Percentiles rank a stretch among this genome's conserved stretches.
These are phyloP conservation scores for Paradisaea rubra DNA, from an alignment of 2,113 vertebrate species.

Conservation along the genomic window DNA sequence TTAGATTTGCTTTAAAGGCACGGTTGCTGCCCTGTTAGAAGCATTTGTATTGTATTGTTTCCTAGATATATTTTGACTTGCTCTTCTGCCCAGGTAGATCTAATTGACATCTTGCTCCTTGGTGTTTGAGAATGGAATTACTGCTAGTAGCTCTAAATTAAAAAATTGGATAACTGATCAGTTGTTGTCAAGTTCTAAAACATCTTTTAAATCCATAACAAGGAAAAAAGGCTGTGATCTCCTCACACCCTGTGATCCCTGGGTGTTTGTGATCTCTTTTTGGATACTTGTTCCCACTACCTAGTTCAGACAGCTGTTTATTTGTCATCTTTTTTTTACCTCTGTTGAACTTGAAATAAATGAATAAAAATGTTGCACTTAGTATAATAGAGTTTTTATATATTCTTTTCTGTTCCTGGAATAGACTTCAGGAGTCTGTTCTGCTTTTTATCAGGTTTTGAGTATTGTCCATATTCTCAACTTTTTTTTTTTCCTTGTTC, in stretches of 20 bases:
- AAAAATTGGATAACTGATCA: neutral
- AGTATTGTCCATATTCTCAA: slow-evolving; percentile 20
- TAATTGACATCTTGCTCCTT: neutral
- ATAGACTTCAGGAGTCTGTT: slow-evolving; percentile 9
- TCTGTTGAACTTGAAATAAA: neutral
- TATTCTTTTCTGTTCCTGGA: slow-evolving; percentile 46
- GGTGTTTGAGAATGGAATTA: neutral
- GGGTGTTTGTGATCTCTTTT: neutral
- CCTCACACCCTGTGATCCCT: neutral
- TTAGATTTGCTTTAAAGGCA: neutral
- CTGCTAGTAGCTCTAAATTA: neutral
- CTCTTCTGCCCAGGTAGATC: neutral
- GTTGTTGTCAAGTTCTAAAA: neutral
- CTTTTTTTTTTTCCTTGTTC: neutral
- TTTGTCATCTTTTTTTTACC: slow-evolving; percentile 5
- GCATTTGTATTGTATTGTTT: neutral
- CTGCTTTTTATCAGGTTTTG: slow-evolving; percentile 59
- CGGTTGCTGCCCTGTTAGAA: neutral
- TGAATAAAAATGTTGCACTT: slow-evolving; percentile 6
- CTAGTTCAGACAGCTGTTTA: neutral
- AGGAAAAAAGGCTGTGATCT: neutral
- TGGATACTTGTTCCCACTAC: neutral
- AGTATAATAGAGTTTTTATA: neutral
- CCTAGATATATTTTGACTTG: neutral
- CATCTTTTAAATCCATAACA: neutral